Percentiles rank a stretch among this genome's conserved stretches.
Conservation (phyloP, 2,888 invertebrate species). For the Metellina segmentata region DNA sequence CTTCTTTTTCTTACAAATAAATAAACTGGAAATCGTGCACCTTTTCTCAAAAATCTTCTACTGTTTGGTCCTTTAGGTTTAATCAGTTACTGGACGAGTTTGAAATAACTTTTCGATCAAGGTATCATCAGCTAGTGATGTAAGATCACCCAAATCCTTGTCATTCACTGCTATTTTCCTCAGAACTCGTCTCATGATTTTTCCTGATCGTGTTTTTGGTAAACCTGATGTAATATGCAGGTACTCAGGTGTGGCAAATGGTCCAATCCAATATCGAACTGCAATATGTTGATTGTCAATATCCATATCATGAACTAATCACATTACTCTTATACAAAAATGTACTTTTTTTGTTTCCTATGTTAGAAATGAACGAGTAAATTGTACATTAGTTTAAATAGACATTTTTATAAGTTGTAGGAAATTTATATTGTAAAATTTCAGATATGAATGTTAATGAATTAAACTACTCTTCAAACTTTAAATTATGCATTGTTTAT, state of each 20-base stretch:
- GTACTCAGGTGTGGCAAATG: constrained; percentile 96
- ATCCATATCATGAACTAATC: not conserved
- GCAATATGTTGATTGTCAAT: constrained; percentile 79
- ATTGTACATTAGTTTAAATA: too few species aligned
- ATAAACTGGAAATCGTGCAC: not conserved
- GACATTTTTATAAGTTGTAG: too few species aligned
- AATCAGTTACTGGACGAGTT: constrained; percentile 73
- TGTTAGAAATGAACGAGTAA: too few species aligned
- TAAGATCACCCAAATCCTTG: constrained; percentile 93
- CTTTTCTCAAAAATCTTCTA: not conserved
- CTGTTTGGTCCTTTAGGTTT: not conserved
- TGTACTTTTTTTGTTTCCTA: too few species aligned
- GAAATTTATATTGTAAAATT: too few species aligned
- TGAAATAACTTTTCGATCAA: constrained; percentile 90
- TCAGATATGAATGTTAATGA: too few species aligned
- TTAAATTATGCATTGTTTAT: too few species aligned
- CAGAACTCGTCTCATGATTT: constrained; percentile 97
- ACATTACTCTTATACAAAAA: not conserved
- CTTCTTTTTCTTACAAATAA: not conserved
- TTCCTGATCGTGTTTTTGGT: constrained; percentile 98
- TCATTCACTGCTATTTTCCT: constrained; percentile 96
- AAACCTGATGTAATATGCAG: constrained; percentile 90
- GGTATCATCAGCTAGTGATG: constrained; percentile 94
- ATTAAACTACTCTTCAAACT: too few species aligned
- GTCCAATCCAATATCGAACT: constrained; percentile 95